Evolutionary conservation across 2,113 vertebrate species (phyloP), one percentile per base, ranked within the genome.

Genomic region (Oreochromis tanganicae): DNA sequence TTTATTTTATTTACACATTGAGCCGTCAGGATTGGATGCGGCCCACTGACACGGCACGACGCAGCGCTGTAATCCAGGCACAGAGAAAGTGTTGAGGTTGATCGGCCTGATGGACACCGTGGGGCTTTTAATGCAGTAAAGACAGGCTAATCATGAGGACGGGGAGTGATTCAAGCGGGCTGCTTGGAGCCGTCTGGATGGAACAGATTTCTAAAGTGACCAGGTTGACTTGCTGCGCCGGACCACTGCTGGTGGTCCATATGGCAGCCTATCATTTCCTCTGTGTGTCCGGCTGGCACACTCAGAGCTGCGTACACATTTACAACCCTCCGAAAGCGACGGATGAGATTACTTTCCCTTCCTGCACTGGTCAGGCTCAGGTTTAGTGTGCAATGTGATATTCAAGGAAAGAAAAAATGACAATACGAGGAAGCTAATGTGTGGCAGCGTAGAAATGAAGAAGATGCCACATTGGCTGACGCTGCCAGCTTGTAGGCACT

Each of bases 131-230:
- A 80, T 87, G 87, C 83, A 34, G 57, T 24, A 61, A 54, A 46
- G 90, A 73, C 66, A 4, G 82, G 85, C 88, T 94, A 91, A 94
- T 95, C 91, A 86, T 89, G 59, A 68, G 85, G 75, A 92, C 36
- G 3, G 75, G 84, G 86, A 83, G 46, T 84, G 52, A 83, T 87
- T 91, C 91, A 91, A 90, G 90, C 73, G 5, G 85, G 91, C 61
- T n/a, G 66, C 66, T 80, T 90, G 93, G 86, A 91, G 34, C 85
- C 27, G 57, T 85, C 81, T 88, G 94, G 85, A 89, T 78, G 46
- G 81, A 93, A 84, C 91, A 92, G 91, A 90, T 94, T 91, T 87
- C 59, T 89, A 92, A 91, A 89, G 85, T 91, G 92, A 91, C 94
- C 94, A 91, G 92, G 91, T 91, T 92, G 94, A 91, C 91, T 90